phyloP scores from a whole-genome alignment of 2,888 invertebrate genomes.

The Ectemnius cavifrons region DNA sequence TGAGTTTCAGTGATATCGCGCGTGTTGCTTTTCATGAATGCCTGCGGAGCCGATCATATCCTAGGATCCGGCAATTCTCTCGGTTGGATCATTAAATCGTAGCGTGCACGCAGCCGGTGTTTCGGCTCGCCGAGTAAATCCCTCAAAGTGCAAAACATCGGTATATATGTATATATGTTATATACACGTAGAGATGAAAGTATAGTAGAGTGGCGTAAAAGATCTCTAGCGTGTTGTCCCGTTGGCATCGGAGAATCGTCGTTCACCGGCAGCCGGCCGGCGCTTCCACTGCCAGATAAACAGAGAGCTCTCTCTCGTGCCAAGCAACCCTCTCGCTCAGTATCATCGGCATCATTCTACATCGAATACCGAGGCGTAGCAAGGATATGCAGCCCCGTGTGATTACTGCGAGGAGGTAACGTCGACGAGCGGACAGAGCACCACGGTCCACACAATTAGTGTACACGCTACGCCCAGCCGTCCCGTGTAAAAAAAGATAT shows the following conservation, averaged over 20 bases:
- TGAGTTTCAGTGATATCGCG: constrained; percentile 53
- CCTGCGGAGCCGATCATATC: constrained; percentile 34
- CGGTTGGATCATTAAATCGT: no score
- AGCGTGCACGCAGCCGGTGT: background rate
- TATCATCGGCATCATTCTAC: background rate
- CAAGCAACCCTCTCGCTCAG: background rate
- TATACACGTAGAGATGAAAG: no score
- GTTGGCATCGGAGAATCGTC: no score
- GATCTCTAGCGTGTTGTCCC: no score
- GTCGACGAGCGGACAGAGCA: constrained; percentile 52
- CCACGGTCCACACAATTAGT: constrained; percentile 53
- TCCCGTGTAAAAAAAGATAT: constrained; percentile 54
- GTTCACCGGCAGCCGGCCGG: background rate
- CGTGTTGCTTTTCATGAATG: constrained; percentile 37
- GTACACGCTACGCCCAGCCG: constrained; percentile 46
- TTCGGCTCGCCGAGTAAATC: no score
- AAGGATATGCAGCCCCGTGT: constrained; percentile 66
- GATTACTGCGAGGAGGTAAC: constrained; percentile 69
- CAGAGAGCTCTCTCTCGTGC: background rate
- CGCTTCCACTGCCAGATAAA: background rate
- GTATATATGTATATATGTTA: no score
- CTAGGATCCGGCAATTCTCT: background rate
- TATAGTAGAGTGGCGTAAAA: no score
- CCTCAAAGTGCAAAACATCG: no score
- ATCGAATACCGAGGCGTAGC: background rate